phyloP scores from a whole-genome alignment of 2,888 invertebrate species.

The Dryobotodes eremita region DNA sequence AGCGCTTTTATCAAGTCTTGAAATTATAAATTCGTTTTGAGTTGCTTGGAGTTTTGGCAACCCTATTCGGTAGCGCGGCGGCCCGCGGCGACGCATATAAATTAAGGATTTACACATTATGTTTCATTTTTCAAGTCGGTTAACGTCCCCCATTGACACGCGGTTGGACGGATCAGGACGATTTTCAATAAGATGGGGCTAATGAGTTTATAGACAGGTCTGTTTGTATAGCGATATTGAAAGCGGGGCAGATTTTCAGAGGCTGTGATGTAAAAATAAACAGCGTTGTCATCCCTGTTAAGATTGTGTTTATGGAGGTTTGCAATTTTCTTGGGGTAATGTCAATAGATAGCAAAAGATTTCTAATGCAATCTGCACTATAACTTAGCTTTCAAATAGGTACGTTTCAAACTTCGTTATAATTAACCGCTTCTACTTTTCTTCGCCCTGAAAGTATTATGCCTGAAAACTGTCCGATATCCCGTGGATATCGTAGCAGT shows the following conservation, averaged over 20 bases:
- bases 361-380: no score
- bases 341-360: not conserved
- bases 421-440: not conserved
- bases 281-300: no score
- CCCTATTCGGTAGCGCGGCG: conserved; percentile 73
- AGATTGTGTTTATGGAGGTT: not conserved
- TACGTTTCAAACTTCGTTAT: not conserved
- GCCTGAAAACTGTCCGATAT: no score
- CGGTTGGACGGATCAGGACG: conserved; percentile 44
- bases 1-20: no score
- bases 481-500: no score
- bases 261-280: not conserved
- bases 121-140: conserved; percentile 89
- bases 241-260: not conserved
- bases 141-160: conserved; percentile 69
- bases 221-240: conserved; percentile 48
- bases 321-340: not conserved
- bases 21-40: no score
- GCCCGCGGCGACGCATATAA: conserved; percentile 89
- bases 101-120: conserved; percentile 90
- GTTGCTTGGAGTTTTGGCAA: conserved; percentile 58
- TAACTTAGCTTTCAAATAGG: no score
- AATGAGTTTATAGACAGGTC: conserved; percentile 46
- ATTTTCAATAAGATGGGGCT: conserved; percentile 49
- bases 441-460: not conserved